Conservation (phyloP, 2,113 vertebrate genomes). For the Agelaius phoeniceus region DNA sequence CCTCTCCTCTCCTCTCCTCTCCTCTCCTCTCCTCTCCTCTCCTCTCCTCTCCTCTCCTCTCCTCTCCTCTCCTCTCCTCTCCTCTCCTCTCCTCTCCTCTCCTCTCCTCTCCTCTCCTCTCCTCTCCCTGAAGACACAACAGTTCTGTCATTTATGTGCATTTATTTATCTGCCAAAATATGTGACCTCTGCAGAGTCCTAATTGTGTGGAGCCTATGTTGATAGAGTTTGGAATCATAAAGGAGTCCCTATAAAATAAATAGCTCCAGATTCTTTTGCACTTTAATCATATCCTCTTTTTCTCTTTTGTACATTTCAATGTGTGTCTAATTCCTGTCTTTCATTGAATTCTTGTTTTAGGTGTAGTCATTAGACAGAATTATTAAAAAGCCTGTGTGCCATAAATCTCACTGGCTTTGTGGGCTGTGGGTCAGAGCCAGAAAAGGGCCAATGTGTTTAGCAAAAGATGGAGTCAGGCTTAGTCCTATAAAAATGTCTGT, state of each 20-base stretch:
- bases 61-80: background rate
- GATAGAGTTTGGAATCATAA: background rate
- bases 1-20: background rate
- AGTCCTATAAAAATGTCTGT: background rate
- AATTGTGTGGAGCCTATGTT: background rate
- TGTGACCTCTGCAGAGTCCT: background rate
- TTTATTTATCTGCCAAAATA: background rate
- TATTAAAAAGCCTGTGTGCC: background rate
- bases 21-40: background rate
- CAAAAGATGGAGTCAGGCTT: background rate
- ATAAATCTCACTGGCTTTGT: background rate
- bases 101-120: background rate
- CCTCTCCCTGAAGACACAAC: background rate
- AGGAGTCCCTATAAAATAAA: background rate
- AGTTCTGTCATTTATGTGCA: background rate
- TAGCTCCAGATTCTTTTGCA: background rate
- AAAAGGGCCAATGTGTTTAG: background rate
- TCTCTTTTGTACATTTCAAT: background rate
- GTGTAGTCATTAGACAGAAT: background rate
- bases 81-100: too few species aligned
- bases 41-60: too few species aligned
- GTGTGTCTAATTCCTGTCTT: background rate
- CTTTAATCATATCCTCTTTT: background rate
- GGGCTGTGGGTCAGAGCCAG: background rate
- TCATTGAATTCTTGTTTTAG: background rate